Base-by-base conservation (phyloP, 2,797 vertebrate species). In the Xyrichtys novacula region DNA sequence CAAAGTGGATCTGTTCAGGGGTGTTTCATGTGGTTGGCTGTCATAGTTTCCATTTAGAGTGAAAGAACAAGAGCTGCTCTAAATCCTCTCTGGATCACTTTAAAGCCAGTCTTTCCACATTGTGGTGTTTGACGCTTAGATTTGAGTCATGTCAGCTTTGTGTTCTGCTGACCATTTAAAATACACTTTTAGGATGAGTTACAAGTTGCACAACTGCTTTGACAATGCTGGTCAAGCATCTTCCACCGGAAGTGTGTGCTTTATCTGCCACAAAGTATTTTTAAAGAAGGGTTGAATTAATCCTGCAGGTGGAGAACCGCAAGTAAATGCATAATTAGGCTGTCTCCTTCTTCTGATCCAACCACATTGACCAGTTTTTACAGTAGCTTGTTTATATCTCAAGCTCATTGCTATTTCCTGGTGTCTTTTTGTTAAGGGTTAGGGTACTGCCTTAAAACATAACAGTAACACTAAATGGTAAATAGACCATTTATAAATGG, bases 101-200 rank as follows among this genome's bases (percentile, higher is more conserved):
- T 31, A 0, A 1, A 22, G 31, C 28, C 32, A 34, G 19, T 14
- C 9, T 60, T 39, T 52, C n/a, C 9, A 0, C 4, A 14, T 4
- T 25, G 16, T 12, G 4, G 12, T 49, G 17, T 39, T 22, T 7
- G 19, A 55, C 9, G 20, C 61, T 49, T 64, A 29, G 26, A 53
- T 44, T 36, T 44, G 17, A 65, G 15, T 61, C 52, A 66, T 22
- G 36, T 83, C 75, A 81, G 68, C 68, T 64, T 64, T 74, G 39
- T 66, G 44, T 79, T 76, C 39, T 83, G 71, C 79, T 84, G 72
- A 83, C 60, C 54, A 19, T 48, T 60, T 65, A 34, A 70, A 9
- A 74, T 42, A 2, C 23, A 40, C 5, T 74, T 66, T 69, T 38
- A 61, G 57, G 62, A 49, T 46, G 19, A 70, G 62, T 9, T 36